These are phyloP conservation scores for Limenitis arthemis DNA, from an alignment of 2,888 invertebrate genomes.

Conservation along the genomic window DNA sequence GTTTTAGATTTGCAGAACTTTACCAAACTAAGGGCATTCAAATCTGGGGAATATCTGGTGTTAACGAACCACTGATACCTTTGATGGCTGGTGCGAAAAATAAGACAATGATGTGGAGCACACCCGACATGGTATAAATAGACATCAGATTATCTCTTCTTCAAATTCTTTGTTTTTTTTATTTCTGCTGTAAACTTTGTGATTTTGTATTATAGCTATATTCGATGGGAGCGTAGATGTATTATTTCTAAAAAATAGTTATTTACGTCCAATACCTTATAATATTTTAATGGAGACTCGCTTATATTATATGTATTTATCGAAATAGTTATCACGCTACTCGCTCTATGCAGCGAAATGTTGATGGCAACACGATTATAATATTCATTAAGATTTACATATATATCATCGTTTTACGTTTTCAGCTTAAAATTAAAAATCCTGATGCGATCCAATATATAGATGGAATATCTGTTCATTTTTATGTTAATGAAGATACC, in stretches of 20 bases:
- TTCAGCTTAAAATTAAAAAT: slow-evolving; percentile 36
- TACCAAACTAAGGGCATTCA: slow-evolving; percentile 73
- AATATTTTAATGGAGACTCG: background rate
- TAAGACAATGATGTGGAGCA: slow-evolving; percentile 80
- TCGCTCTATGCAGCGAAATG: too few species aligned
- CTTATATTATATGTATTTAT: too few species aligned
- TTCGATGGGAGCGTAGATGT: background rate
- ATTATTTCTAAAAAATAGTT: background rate
- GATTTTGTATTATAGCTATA: too few species aligned
- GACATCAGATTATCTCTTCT: background rate
- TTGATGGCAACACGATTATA: too few species aligned
- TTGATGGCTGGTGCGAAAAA: slow-evolving; percentile 53
- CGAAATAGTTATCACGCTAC: too few species aligned
- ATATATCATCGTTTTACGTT: background rate
- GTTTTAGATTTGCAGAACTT: slow-evolving; percentile 77
- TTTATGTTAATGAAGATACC: slow-evolving; percentile 56
- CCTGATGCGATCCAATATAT: slow-evolving; percentile 64
- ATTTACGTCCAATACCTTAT: too few species aligned
- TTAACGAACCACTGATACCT: slow-evolving; percentile 82
- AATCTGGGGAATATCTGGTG: slow-evolving; percentile 85
- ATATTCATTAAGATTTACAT: too few species aligned
- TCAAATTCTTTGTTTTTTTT: background rate
- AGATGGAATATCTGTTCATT: slow-evolving; percentile 72
- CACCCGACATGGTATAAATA: slow-evolving; percentile 48
- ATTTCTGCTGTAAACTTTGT: too few species aligned